Percentiles rank a stretch among this genome's conserved stretches.
These are phyloP conservation scores for Stratiomys singularior DNA, from an alignment of 2,888 invertebrate genomes.

Conservation along the genomic window DNA sequence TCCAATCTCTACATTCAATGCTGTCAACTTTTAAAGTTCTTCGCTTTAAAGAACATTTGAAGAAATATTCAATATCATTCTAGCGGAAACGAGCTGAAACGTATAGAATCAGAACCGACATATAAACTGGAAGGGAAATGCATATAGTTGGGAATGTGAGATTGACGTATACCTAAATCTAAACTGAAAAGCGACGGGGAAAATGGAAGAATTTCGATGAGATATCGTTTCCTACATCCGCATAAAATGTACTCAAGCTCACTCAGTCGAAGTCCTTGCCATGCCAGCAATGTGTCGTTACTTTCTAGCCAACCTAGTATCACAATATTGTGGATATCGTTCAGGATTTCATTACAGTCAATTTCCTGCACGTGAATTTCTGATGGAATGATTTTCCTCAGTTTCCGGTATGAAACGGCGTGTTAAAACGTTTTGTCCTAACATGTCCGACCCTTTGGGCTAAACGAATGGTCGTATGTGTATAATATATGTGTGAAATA, in stretches of 20 bases:
- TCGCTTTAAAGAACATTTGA: slow-evolving; percentile 9
- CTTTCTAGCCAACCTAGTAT: not conserved
- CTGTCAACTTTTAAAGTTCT: slow-evolving; percentile 10
- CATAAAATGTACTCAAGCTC: slow-evolving; percentile 24
- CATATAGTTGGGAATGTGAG: not conserved
- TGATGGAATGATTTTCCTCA: slow-evolving; percentile 27
- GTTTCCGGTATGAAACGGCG: slow-evolving; percentile 29
- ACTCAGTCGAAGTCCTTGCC: not conserved
- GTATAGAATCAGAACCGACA: not conserved
- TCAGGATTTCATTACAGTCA: slow-evolving; percentile 43
- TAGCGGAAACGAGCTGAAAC: not conserved
- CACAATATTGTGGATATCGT: slow-evolving; percentile 15
- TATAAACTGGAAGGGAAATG: not conserved
- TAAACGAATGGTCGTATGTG: not conserved
- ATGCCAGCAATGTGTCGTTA: no score
- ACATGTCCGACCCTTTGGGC: not conserved
- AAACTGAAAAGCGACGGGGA: slow-evolving; percentile 26
- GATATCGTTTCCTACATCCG: slow-evolving; percentile 33
- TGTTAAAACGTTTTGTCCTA: slow-evolving; percentile 30
- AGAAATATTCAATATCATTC: slow-evolving; percentile 1
- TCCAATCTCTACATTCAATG: not conserved
- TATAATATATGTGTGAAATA: not conserved
- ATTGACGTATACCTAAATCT: slow-evolving; percentile 4
- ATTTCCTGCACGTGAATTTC: slow-evolving; percentile 34
- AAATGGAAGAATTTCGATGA: slow-evolving; percentile 20